Evolutionary conservation across 2,888 invertebrate genomes (phyloP).

Genomic region (Nasonovia ribisnigri): DNA sequence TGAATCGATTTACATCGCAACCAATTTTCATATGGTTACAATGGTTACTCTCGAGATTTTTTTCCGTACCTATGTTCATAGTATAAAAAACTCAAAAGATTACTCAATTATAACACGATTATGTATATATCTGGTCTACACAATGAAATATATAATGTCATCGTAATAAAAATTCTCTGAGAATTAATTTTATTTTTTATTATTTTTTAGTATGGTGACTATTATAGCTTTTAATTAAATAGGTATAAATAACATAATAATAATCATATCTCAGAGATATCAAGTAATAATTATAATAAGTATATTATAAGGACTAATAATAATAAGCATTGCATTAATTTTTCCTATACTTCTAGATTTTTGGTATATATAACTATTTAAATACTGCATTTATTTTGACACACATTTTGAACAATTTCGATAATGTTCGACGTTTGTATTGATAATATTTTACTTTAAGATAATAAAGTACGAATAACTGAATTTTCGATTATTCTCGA

Average conservation of each 20-base stretch:
- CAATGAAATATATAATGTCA: background rate
- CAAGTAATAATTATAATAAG: too few species aligned
- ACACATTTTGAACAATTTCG: too few species aligned
- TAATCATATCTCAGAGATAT: too few species aligned
- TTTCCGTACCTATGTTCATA: background rate
- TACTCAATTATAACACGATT: background rate
- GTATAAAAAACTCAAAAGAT: background rate
- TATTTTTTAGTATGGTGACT: too few species aligned
- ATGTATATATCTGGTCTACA: background rate
- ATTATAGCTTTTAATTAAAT: too few species aligned
- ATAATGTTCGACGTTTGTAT: too few species aligned
- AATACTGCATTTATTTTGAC: background rate
- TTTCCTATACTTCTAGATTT: background rate
- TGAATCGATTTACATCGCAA: background rate
- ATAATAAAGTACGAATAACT: too few species aligned
- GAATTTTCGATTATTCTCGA: too few species aligned
- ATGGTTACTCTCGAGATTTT: background rate
- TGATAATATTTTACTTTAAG: too few species aligned
- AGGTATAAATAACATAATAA: too few species aligned
- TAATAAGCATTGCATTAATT: background rate
- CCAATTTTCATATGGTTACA: background rate
- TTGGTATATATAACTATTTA: background rate
- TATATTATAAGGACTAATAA: too few species aligned
- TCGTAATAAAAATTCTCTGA: background rate
- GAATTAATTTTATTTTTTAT: background rate